Base-by-base conservation (phyloP, 2,113 vertebrate species). In the Halichoeres trimaculatus region DNA sequence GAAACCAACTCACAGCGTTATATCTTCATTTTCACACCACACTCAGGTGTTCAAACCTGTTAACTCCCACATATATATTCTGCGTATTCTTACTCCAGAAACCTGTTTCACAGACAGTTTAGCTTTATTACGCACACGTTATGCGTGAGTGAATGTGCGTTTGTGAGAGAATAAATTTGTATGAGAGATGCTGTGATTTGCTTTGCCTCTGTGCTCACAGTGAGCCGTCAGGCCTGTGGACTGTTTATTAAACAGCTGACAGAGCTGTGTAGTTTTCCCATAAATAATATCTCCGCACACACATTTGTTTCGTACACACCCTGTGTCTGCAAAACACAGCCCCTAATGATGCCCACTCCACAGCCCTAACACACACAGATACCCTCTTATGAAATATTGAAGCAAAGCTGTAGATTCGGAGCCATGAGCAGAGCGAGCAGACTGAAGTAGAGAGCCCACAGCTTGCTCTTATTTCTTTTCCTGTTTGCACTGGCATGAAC, bases 371-470 rank as follows among this genome's bases (percentile, higher is more conserved):
- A 40, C 38, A 2, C 38, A 40, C 41, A 80, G 74, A 68, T 81
- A 70, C 62, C 61, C 69, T 66, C 51, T n/a, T 83, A 88, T 94
- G 81, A 94, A 93, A 94, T 93, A 91, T 93, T 92, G 87, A 92
- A 85, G 83, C 62, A 17, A 57, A 56, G 40, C 26, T 41, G 6
- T 70, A 75, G 64, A 63, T 84, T 83, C 69, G 72, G 30, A 5
- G 38, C 38, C 12, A 40, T 2, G 12, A 13, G 38, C 38, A 40
- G 56, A 59, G 3, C 30, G n/a, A 57, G 55, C 63, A 17, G 72
- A 68, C 36, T 38, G 63, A 75, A 63, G 65, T 17, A 63, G 48
- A 77, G 77, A 70, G 64, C 35, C 48, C 60, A 14, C 19, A 76
- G 69, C 68, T 78, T 11, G 0, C 1, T 0, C 73, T 79, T 68